Evolutionary conservation across 2,888 invertebrate genomes (phyloP).

Genomic region (Stenotaenia linearis): DNA sequence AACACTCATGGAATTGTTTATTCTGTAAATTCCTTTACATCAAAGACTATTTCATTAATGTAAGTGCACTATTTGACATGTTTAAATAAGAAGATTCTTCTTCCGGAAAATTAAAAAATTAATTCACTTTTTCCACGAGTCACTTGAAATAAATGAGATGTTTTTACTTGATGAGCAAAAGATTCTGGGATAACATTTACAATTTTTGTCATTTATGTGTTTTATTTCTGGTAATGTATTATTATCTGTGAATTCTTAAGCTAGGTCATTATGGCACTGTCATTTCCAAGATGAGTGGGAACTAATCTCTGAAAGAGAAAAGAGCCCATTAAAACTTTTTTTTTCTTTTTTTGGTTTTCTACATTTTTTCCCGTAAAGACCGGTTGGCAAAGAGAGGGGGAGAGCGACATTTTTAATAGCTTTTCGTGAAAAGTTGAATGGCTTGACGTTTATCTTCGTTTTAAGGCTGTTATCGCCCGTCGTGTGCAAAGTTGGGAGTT

Average conservation of each 20-base stretch:
- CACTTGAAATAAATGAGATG: neutral
- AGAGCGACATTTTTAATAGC: conserved; percentile 4
- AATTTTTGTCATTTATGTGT: neutral
- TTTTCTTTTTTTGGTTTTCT: neutral
- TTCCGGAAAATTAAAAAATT: too few species aligned
- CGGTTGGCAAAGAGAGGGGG: neutral
- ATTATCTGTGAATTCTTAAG: neutral
- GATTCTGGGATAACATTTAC: neutral
- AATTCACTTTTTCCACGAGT: too few species aligned
- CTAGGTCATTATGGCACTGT: neutral
- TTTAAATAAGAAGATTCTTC: too few species aligned
- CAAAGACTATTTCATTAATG: too few species aligned
- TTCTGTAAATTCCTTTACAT: too few species aligned
- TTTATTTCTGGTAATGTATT: neutral
- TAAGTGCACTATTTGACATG: too few species aligned
- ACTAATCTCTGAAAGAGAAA: conserved; percentile 4
- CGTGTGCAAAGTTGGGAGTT: conserved; percentile 9
- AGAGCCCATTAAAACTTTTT: conserved; percentile 3
- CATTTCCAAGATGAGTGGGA: neutral
- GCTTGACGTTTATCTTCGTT: conserved; percentile 1
- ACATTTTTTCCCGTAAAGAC: neutral
- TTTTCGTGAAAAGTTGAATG: conserved; percentile 9
- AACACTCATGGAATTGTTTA: too few species aligned
- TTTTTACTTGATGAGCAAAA: neutral
- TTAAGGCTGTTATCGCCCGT: conserved; percentile 9